Conservation (phyloP, 2,113 vertebrate species). For the Hypocryptadius cinnamomeus region DNA sequence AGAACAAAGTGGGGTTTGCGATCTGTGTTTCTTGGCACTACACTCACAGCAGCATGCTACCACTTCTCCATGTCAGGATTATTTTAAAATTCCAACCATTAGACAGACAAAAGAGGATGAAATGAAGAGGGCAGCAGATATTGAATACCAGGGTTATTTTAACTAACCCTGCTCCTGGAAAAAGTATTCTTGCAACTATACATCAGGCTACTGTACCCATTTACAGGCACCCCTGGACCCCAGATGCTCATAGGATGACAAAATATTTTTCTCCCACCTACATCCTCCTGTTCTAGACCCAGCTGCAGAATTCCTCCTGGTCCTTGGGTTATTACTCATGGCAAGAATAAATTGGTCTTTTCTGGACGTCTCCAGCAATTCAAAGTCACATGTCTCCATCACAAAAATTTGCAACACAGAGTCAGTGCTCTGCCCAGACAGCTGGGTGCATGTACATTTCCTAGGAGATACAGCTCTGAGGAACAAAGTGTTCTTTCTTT, state of each 20-base stretch:
- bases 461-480: background rate
- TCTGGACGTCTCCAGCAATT: background rate
- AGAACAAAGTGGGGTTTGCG: background rate
- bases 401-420: background rate
- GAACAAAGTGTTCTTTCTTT: background rate
- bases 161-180: background rate
- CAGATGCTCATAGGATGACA: too few species aligned
- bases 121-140: background rate
- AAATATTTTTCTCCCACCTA: background rate
- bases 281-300: background rate
- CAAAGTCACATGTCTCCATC: background rate
- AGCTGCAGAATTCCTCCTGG: background rate
- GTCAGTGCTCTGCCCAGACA: background rate
- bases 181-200: background rate
- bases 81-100: background rate
- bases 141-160: background rate
- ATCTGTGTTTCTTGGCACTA: background rate
- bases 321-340: background rate
- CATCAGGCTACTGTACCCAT: fast-evolving
- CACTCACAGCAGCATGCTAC: background rate
- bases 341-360: background rate
- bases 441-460: background rate
- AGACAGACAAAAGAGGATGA: background rate
- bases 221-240: background rate
- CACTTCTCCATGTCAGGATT: background rate